These are phyloP conservation scores for Peribatodes rhomboidaria DNA, from an alignment of 2,888 invertebrate genomes.

Conservation along the genomic window DNA sequence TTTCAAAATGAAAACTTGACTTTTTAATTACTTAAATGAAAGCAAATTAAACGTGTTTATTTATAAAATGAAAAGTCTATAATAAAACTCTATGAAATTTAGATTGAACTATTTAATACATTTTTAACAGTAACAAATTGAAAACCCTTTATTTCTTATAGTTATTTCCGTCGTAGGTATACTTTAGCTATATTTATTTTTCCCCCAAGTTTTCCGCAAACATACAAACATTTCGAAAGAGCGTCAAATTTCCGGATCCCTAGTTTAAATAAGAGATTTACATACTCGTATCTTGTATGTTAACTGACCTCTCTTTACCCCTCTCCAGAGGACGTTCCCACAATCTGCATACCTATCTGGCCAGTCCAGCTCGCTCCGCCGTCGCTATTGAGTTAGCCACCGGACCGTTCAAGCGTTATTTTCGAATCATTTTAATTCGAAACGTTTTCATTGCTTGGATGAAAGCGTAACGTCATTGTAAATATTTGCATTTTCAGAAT, in stretches of 20 bases:
- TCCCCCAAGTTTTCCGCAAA: constrained; percentile 5
- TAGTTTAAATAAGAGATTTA: constrained; percentile 56
- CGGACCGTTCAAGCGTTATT: constrained; percentile 52
- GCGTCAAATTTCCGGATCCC: constrained; percentile 46
- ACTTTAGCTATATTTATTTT: constrained; percentile 1
- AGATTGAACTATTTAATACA: neutral
- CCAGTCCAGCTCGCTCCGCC: constrained; percentile 54
- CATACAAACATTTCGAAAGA: constrained; percentile 20
- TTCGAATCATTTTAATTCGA: constrained; percentile 57
- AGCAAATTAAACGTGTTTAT: neutral
- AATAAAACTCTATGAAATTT: neutral
- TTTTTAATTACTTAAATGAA: neutral
- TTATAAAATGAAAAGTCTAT: neutral
- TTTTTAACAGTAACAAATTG: neutral
- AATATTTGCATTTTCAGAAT: constrained; percentile 50
- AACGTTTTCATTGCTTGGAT: constrained; percentile 53
- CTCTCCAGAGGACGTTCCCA: constrained; percentile 49
- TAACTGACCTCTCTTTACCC: constrained; percentile 51
- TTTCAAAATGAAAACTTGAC: neutral
- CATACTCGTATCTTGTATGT: constrained; percentile 55
- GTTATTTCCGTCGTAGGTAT: neutral
- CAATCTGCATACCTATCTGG: constrained; percentile 60
- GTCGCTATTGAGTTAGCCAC: constrained; percentile 57
- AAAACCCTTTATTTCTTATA: neutral
- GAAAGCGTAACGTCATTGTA: constrained; percentile 50